phyloP scores from a whole-genome alignment of 2,113 vertebrate species.

The Lates calcarifer region DNA sequence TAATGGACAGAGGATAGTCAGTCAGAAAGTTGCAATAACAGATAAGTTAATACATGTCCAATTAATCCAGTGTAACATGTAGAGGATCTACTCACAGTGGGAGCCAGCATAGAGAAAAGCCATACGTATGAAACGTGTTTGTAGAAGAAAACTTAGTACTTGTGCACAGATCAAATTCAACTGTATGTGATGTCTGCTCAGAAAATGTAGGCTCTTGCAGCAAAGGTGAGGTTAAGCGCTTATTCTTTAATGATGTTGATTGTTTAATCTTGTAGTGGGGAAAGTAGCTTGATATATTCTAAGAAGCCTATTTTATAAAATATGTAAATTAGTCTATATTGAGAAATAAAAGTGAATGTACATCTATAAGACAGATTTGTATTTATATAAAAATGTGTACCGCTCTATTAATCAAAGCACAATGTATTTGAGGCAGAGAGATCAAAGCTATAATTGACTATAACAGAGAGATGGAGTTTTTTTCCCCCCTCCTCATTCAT shows the following conservation, averaged over 20 bases:
- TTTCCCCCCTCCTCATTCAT: not conserved
- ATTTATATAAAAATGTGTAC: slow-evolving; percentile 76
- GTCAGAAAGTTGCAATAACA: slow-evolving; percentile 66
- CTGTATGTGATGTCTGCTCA: slow-evolving; percentile 52
- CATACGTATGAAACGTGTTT: slow-evolving; percentile 69
- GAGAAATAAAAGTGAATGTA: slow-evolving; percentile 81
- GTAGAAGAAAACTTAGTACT: slow-evolving; percentile 52
- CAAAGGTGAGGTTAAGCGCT: slow-evolving; percentile 33
- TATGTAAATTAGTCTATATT: slow-evolving; percentile 79
- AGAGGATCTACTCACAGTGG: slow-evolving; percentile 38
- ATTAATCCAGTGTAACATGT: slow-evolving; percentile 24
- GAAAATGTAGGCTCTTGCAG: slow-evolving; percentile 42
- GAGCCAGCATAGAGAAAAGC: slow-evolving; percentile 77
- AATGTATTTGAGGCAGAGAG: slow-evolving; percentile 72
- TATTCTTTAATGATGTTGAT: slow-evolving; percentile 65
- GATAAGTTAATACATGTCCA: slow-evolving; percentile 18
- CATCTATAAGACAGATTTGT: slow-evolving; percentile 79
- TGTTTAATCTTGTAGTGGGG: slow-evolving; percentile 62
- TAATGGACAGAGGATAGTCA: not conserved
- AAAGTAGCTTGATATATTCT: slow-evolving; percentile 76
- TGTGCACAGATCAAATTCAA: slow-evolving; percentile 43
- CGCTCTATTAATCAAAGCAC: slow-evolving; percentile 81
- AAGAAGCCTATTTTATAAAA: slow-evolving; percentile 77
- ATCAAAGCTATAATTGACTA: slow-evolving; percentile 59
- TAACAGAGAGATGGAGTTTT: slow-evolving; percentile 30